Evolutionary conservation across 2,113 vertebrate genomes (phyloP), one percentile per base, ranked within the genome.

Genomic region (Chaenocephalus aceratus): DNA sequence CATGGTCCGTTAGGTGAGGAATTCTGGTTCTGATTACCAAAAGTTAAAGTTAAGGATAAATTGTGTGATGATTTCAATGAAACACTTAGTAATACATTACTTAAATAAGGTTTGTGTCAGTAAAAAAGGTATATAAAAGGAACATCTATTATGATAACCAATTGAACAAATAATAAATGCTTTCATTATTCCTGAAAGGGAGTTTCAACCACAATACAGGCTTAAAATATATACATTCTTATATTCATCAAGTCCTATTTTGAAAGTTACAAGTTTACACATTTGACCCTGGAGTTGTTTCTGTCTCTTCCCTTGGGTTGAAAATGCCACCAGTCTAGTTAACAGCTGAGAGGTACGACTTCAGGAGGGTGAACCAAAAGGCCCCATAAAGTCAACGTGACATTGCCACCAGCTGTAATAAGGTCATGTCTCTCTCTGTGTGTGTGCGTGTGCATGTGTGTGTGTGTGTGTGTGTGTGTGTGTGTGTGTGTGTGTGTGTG

Each of bases 341-440:
- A 26, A 26, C 26, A 26, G 26, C 26, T 26, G 26, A 26, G 26
- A 26, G 26, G 26, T 26, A 51, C 71, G 65, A 84, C 79, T 75
- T 41, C 26, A 52, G 15, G 51, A 56, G 65, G 73, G 68, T 10
- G 14, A 71, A 73, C 70, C 68, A 65, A 54, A 44, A 80, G 61
- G 72, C 54, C 30, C 36, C 26, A 52, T 82, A 58, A 86, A 72
- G 72, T 64, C 63, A 59, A 64, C 49, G 21, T 21, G 67, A 77
- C 75, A 72, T 63, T 74, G 70, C 79, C 53, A 41, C 36, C 26
- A 21, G 59, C 83, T 83, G 54, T 72, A 78, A 82, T 85, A 78
- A 89, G 84, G 86, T 84, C 83, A 84, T 10, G 52, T 65, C 52
- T 77, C 21, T 21, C 21, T 21, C 21, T 26, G 2, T 26, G 26